Percentiles rank a stretch among this genome's conserved stretches.
phyloP scores from a whole-genome alignment of 2,113 vertebrate genomes.

The Eubucco bourcierii region DNA sequence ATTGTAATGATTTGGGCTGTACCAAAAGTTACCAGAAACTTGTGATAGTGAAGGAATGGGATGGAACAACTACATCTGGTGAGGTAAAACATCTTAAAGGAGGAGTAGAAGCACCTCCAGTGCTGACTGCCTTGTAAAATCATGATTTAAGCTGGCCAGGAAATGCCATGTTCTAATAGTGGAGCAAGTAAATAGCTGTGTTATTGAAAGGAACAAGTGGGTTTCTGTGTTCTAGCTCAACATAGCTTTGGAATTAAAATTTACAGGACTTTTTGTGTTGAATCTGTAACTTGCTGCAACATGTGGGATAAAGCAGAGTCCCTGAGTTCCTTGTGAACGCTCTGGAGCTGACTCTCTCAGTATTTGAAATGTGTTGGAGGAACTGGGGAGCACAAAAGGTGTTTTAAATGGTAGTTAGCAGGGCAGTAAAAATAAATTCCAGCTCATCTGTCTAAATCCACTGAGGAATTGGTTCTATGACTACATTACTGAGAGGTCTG shows the following conservation, averaged over 20 bases:
- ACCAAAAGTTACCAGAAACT: not conserved
- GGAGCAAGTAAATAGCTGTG: not conserved
- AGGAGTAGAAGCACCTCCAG: not conserved
- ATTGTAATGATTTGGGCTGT: not conserved
- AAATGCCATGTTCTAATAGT: not conserved
- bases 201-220: not conserved
- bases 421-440: not conserved
- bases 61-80: not conserved
- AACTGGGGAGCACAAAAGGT: not conserved
- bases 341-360: not conserved
- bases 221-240: not conserved
- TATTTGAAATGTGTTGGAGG: not conserved
- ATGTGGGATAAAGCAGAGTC: not conserved
- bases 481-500: not conserved
- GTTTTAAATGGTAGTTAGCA: constrained; percentile 15
- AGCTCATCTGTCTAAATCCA: constrained; percentile 9
- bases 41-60: not conserved
- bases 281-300: not conserved
- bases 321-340: not conserved
- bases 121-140: not conserved
- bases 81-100: not conserved
- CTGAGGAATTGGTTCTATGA: not conserved
- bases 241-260: not conserved
- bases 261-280: not conserved
- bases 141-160: not conserved